Base-by-base conservation (phyloP, 92 coral and sea anemone genomes). In the Virgularia gustaviana region DNA sequence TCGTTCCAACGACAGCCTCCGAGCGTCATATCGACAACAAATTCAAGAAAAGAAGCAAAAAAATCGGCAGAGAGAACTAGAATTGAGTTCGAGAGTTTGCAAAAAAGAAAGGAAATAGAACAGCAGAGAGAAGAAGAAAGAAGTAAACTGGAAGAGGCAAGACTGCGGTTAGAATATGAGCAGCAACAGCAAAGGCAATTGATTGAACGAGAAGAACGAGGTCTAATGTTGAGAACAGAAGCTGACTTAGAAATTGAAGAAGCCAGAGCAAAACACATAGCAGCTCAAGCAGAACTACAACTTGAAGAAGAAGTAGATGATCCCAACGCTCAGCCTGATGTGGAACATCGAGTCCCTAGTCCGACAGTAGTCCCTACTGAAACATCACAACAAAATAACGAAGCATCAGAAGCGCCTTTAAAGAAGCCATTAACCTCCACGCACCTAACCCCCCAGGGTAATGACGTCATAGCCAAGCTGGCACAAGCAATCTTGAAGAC, bases 401-500 rank as follows among this genome's bases (percentile, higher is more conserved):
- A 59, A 9, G 65, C 18, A 33, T 4, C 3, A 4, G 27, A 4
- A 34, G 41, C 34, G 20, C 24, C 7, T 1, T 60, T n/a, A n/a
- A n/a, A n/a, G n/a, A n/a, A n/a, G n/a, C n/a, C 37, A 6, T 22
- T 25, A 32, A 16, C 10, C 5, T 31, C 43, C 6, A 28, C 9
- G 1, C 36, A 32, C 34, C 19, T 1, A 0, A 31, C 43, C 20
- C 1, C 66, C 19, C 8, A 11, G 23, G 37, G 9, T 60, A 47
- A 60, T 6, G 43, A 31, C 24, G 20, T 7, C 16, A 42, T 60
- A 0, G 66, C 37, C 44, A 60, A 32, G 24, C 16, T 60, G 24
- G 66, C 66, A n/a, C 43, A 60, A 60, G 66, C 66, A 32, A 60
- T 60, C 23, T 16, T 60, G 15, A 60, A 60, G 43, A 60, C 43